Conservation (phyloP, 1,140 invertebrate genomes). For the Dendroctonus ponderosae region DNA sequence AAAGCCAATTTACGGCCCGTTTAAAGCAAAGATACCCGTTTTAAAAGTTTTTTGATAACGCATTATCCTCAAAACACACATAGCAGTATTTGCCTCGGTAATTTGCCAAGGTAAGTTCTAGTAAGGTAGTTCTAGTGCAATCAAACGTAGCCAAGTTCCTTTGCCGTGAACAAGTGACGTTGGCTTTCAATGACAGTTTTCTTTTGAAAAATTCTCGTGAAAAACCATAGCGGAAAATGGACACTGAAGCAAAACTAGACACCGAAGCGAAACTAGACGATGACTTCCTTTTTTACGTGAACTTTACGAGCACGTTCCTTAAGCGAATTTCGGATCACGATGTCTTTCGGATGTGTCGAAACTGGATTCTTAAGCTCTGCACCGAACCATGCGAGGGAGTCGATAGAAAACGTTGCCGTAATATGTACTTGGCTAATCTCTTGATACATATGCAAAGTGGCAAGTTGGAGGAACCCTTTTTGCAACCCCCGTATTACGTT, state of each 20-base stretch:
- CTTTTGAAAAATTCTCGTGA: slow-evolving; percentile 6
- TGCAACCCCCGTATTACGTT: slow-evolving; percentile 42
- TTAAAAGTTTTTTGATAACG: too few relatives aligned
- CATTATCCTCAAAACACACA: too few relatives aligned
- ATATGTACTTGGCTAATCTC: slow-evolving; percentile 51
- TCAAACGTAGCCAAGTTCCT: too few relatives aligned
- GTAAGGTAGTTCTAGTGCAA: too few relatives aligned
- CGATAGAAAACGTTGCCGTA: slow-evolving; percentile 48
- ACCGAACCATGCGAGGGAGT: slow-evolving; percentile 44
- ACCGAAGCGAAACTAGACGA: slow-evolving; percentile 50
- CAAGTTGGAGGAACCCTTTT: slow-evolving; percentile 47
- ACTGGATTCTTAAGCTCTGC: slow-evolving; percentile 50
- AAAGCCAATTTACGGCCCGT: too few relatives aligned
- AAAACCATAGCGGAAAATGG: slow-evolving; percentile 32
- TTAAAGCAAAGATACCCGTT: too few relatives aligned
- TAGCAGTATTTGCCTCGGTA: too few relatives aligned
- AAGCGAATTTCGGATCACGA: slow-evolving; percentile 35
- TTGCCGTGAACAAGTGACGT: too few relatives aligned
- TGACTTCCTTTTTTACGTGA: slow-evolving; percentile 51
- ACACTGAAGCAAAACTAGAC: slow-evolving; percentile 50
- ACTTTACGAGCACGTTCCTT: slow-evolving; percentile 47
- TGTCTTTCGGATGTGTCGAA: slow-evolving; percentile 23
- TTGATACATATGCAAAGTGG: slow-evolving; percentile 49
- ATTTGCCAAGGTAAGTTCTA: too few relatives aligned
- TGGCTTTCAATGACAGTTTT: too few relatives aligned